Conservation (phyloP, 2,888 invertebrate species). For the Tridacna crocea region DNA sequence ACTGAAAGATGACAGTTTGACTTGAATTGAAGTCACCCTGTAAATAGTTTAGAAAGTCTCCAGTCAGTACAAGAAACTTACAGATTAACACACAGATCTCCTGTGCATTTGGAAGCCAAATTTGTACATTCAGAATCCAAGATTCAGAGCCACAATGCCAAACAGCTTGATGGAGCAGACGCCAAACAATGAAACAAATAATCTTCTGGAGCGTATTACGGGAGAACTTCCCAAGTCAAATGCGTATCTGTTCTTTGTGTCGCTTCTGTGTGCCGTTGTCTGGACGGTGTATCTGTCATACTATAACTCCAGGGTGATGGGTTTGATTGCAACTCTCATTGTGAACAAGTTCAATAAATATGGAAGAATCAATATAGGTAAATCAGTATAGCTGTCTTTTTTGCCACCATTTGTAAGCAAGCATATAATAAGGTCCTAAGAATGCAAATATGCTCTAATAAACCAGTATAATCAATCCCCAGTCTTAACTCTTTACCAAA, state of each 20-base stretch:
- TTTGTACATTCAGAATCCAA: neutral
- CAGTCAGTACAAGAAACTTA: too few relatives aligned
- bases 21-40: too few relatives aligned
- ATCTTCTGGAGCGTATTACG: constrained; percentile 51
- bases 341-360: constrained; percentile 92
- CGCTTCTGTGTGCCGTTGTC: constrained; percentile 87
- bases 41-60: too few relatives aligned
- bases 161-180: constrained; percentile 22
- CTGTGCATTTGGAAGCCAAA: neutral
- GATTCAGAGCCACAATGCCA: neutral
- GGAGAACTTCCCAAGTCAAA: constrained; percentile 70
- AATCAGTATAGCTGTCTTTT: constrained; percentile 53
- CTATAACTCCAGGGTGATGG: constrained; percentile 96
- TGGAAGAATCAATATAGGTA: constrained; percentile 93
- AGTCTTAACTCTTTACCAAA: too few relatives aligned
- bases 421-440: too few relatives aligned
- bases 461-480: too few relatives aligned
- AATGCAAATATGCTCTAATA: too few relatives aligned
- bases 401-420: too few relatives aligned
- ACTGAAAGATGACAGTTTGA: too few relatives aligned
- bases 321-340: constrained; percentile 94
- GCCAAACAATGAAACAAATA: constrained; percentile 35
- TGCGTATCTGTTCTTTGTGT: constrained; percentile 78
- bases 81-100: too few relatives aligned
- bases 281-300: constrained; percentile 98